Percentiles rank a stretch among this genome's conserved stretches.
Evolutionary conservation across 2,113 vertebrate species (phyloP).

Genomic region (Pica pica): DNA sequence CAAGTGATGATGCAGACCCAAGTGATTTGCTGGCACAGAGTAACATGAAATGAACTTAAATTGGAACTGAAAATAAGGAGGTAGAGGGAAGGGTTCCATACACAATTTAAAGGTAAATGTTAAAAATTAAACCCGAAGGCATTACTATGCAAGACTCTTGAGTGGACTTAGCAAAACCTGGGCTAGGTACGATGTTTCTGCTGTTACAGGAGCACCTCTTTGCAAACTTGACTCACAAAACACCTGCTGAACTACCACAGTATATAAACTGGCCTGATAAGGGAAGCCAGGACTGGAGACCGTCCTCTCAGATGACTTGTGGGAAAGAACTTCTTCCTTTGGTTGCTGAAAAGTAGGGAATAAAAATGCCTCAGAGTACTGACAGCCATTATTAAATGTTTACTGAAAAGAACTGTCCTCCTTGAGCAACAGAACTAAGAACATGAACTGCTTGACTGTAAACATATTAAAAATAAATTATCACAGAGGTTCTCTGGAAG

Average conservation of each 20-base stretch:
- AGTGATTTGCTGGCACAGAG: not conserved
- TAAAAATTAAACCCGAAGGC: not conserved
- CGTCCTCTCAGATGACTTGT: not conserved
- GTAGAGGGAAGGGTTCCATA: not conserved
- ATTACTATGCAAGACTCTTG: not conserved
- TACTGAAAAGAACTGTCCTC: not conserved
- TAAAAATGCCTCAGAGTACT: not conserved
- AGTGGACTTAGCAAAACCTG: not conserved
- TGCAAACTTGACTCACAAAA: not conserved
- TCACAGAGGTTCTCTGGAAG: not conserved
- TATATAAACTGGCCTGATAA: not conserved
- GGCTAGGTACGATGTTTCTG: not conserved
- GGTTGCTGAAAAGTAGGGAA: not conserved
- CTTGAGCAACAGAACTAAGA: not conserved
- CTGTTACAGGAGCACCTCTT: not conserved
- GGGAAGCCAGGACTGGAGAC: not conserved
- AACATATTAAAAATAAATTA: not conserved
- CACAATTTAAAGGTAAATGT: not conserved
- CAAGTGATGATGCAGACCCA: not conserved
- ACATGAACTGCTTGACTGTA: not conserved
- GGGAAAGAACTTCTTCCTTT: not conserved
- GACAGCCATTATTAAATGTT: not conserved
- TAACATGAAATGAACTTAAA: not conserved
- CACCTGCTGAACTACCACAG: not conserved
- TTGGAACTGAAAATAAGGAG: not conserved